phyloP scores from a whole-genome alignment of 2,888 invertebrate species.

The Smittia sp. region DNA sequence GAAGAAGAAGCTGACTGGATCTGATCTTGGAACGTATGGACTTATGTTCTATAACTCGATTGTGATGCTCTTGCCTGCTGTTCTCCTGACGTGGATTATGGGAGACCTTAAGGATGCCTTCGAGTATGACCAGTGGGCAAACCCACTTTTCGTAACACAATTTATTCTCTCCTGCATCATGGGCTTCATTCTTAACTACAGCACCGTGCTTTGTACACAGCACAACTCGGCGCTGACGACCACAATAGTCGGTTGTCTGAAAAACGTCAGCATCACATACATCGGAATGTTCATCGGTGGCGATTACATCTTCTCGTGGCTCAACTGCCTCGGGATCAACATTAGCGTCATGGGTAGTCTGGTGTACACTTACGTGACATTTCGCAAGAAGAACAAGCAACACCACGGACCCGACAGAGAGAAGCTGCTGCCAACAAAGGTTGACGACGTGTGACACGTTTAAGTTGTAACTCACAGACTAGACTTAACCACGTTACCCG shows the following conservation, averaged over 20 bases:
- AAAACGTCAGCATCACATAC: conserved; percentile 97
- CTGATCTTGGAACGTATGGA: conserved; percentile 89
- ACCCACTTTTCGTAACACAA: conserved; percentile 71
- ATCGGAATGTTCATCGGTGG: conserved; percentile 97
- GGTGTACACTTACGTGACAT: conserved; percentile 83
- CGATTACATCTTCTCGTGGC: conserved; percentile 91
- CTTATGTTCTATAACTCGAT: conserved; percentile 89
- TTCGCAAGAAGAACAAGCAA: conserved; percentile 51
- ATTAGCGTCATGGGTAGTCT: conserved; percentile 86
- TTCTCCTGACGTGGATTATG: conserved; percentile 67
- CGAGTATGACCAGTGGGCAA: conserved; percentile 70
- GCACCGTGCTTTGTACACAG: conserved; percentile 92
- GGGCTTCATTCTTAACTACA: conserved; percentile 94
- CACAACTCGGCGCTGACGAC: conserved; percentile 98
- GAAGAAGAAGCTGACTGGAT: conserved; percentile 93
- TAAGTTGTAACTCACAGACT: not conserved
- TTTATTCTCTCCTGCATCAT: conserved; percentile 90
- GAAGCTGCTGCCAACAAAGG: not conserved
- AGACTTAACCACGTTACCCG: not conserved
- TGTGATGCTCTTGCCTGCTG: conserved; percentile 79
- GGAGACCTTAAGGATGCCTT: conserved; percentile 71
- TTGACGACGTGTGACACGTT: conserved; percentile 20
- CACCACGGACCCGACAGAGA: conserved; percentile 27
- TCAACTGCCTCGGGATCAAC: conserved; percentile 95
- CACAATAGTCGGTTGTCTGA: conserved; percentile 95